Conservation (phyloP, 2,797 vertebrate genomes). For the Rhynchotus rufescens region DNA sequence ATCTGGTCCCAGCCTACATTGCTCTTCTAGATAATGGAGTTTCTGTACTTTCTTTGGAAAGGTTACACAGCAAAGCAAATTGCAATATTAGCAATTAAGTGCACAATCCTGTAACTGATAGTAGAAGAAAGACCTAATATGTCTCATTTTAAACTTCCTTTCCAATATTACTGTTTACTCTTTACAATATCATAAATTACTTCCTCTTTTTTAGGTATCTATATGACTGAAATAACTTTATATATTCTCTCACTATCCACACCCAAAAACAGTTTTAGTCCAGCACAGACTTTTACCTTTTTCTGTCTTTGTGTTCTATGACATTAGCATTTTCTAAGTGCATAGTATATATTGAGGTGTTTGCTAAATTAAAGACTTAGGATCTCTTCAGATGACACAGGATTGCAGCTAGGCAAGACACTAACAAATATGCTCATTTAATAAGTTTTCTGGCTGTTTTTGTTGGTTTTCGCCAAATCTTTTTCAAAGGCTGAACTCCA, state of each 20-base stretch:
- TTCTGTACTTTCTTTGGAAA: not conserved
- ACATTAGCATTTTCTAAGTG: not conserved
- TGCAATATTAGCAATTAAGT: not conserved
- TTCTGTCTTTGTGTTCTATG: not conserved
- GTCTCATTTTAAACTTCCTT: not conserved
- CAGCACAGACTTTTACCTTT: not conserved
- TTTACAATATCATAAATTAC: not conserved
- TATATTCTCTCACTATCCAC: not conserved
- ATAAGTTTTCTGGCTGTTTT: not conserved
- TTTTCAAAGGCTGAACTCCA: not conserved
- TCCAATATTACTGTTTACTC: not conserved
- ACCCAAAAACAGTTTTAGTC: not conserved
- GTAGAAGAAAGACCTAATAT: not conserved
- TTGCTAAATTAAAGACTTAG: not conserved
- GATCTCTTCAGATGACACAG: not conserved
- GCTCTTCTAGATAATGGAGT: not conserved
- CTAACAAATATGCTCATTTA: not conserved
- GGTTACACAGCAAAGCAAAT: not conserved
- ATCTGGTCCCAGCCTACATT: not conserved
- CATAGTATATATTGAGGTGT: not conserved
- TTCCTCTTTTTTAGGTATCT: not conserved
- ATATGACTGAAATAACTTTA: not conserved
- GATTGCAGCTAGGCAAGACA: not conserved
- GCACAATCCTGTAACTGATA: not conserved
- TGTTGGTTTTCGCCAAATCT: not conserved